These are phyloP conservation scores for Saccostrea cuccullata DNA, from an alignment of 1,140 invertebrate species.

Conservation along the genomic window DNA sequence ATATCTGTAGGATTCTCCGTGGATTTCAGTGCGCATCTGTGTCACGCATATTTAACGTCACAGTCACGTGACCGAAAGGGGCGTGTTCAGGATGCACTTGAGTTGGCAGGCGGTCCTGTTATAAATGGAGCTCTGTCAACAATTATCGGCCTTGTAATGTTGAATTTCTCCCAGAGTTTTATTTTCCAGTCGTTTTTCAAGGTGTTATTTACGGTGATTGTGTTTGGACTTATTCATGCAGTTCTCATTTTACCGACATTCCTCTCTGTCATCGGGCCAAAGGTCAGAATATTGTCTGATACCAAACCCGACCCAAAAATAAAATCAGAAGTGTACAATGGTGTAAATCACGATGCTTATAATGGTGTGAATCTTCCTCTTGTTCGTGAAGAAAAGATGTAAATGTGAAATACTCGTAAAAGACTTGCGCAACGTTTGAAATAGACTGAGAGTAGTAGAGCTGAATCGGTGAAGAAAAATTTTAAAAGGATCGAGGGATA, in stretches of 20 bases:
- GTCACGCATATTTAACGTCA: constrained; percentile 95
- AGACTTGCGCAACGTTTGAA: too few species aligned
- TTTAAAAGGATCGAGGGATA: too few species aligned
- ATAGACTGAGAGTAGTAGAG: too few species aligned
- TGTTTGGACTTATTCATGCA: constrained; percentile 46
- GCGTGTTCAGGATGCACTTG: constrained; percentile 90
- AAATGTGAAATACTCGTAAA: not conserved
- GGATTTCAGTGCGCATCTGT: constrained; percentile 98
- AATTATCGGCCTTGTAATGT: constrained; percentile 92
- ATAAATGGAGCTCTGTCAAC: constrained; percentile 96
- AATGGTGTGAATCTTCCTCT: not conserved
- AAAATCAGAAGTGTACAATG: not conserved
- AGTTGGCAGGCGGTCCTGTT: constrained; percentile 94
- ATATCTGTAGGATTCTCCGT: constrained; percentile 99
- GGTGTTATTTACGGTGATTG: constrained; percentile 84
- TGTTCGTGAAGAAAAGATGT: not conserved
- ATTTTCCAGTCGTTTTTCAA: constrained; percentile 99
- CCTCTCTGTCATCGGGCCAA: constrained; percentile 82
- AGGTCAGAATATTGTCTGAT: constrained; percentile 17
- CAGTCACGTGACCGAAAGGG: constrained; percentile 78
- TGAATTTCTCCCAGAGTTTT: constrained; percentile 94
- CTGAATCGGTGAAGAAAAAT: too few species aligned
- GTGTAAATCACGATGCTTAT: not conserved
- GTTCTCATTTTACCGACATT: constrained; percentile 83
- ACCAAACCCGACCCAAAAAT: not conserved